Conservation (phyloP, 2,113 vertebrate genomes). For the Marmota flaviventris region DNA sequence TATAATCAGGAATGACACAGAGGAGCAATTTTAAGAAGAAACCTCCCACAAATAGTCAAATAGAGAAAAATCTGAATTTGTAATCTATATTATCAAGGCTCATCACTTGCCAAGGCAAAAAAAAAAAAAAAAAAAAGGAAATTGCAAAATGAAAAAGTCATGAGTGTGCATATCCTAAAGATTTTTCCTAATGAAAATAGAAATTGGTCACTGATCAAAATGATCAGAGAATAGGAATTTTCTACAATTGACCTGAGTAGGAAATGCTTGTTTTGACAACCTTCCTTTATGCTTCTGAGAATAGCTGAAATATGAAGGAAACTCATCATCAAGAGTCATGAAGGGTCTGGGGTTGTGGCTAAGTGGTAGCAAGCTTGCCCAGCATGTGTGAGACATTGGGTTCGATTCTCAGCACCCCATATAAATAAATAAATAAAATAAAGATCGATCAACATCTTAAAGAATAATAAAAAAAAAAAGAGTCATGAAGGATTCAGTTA, state of each 20-base stretch:
- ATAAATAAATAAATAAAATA: too few relatives aligned
- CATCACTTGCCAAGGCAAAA: background rate
- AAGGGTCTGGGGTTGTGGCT: too few relatives aligned
- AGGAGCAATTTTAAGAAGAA: background rate
- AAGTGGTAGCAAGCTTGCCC: too few relatives aligned
- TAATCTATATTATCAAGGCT: background rate
- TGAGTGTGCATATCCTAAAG: background rate
- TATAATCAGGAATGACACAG: background rate
- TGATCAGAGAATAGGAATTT: background rate
- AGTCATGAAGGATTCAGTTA: background rate
- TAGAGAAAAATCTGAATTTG: background rate
- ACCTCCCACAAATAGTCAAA: background rate
- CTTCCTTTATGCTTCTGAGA: background rate
- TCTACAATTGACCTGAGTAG: background rate
- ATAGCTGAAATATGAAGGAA: background rate
- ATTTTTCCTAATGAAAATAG: constrained; percentile 5
- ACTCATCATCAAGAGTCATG: background rate
- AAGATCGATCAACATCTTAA: too few relatives aligned
- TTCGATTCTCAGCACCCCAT: too few relatives aligned
- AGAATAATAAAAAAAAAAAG: too few relatives aligned
- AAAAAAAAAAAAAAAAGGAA: background rate
- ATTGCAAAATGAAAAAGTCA: background rate
- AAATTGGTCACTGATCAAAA: background rate
- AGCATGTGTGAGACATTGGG: too few relatives aligned
- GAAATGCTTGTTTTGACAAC: background rate